phyloP scores from a whole-genome alignment of 1,140 invertebrate species.

The Belonocnema kinseyi region DNA sequence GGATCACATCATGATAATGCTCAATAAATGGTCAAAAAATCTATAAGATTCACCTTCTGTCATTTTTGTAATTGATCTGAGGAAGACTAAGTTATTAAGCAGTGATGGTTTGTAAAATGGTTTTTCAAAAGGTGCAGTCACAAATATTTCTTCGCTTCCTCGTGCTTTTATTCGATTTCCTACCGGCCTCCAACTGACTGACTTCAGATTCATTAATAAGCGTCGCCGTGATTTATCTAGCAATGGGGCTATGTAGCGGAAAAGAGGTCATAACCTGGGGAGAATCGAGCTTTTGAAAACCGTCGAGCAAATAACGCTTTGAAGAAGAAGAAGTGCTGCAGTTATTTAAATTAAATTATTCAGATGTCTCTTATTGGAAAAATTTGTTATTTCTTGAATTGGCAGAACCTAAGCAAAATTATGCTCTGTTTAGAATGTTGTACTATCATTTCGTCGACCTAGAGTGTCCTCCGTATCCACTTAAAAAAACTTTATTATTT shows the following conservation, averaged over 20 bases:
- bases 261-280: constrained; percentile 19
- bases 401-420: not conserved
- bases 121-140: constrained; percentile 15
- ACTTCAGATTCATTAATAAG: constrained; percentile 29
- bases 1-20: too few species aligned
- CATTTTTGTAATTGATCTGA: too few species aligned
- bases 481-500: too few species aligned
- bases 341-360: constrained; percentile 1
- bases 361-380: not conserved
- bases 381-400: not conserved
- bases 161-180: constrained; percentile 23
- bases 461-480: too few species aligned
- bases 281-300: constrained; percentile 23
- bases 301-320: constrained; percentile 15
- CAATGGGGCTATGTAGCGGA: constrained; percentile 19
- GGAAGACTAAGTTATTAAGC: not conserved
- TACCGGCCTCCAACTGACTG: constrained; percentile 12
- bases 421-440: not conserved
- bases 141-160: constrained; percentile 2
- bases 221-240: constrained; percentile 29
- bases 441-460: too few species aligned
- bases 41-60: too few species aligned
- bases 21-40: too few species aligned
- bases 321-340: constrained; percentile 5
- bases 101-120: constrained; percentile 2